Evolutionary conservation across 2,113 vertebrate species (phyloP), one percentile per base, ranked within the genome.

Genomic region (Antechinus flavipes): DNA sequence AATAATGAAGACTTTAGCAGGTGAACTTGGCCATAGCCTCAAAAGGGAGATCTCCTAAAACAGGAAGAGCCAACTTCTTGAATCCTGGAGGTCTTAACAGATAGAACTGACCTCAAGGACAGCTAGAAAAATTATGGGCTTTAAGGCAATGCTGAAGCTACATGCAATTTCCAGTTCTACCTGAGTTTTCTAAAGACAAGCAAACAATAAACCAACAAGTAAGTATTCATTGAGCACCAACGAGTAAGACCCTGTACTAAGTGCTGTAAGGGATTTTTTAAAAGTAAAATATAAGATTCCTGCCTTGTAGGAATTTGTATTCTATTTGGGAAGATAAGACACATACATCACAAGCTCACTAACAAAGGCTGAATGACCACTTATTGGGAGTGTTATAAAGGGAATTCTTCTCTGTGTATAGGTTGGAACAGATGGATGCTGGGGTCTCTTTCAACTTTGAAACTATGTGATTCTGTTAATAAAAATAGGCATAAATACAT

Each of bases 271-370:
- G 68, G 68, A 84, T 42, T n/a, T 42, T 84, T 84, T 84, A 23
- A 8, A 84, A 84, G 35, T 84, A 84, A n/a, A 84, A 42, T 35
- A n/a, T 19, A 76, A 76, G 68, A 84, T 23, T 19, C 68, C 6
- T 22, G n/a, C 19, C 68, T 84, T 42, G 6, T 42, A 84, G 68
- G 19, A 84, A 84, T 84, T 42, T 84, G 68, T 16, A 42, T n/a
- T 42, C 68, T 84, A 84, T n/a, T 84, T 84, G n/a, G n/a, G 68
- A 84, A 84, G n/a, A 84, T 84, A 84, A 84, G 68, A 84, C 68
- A 84, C 30, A 76, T 16, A 19, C 14, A 76, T 76, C 68, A 76
- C 14, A 84, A 84, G 68, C 68, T 84, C 35, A 19, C 61, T n/a
- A 76, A n/a, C 14, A 19, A 68, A 68, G 61, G 30, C 61, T 76